phyloP scores from a whole-genome alignment of 2,888 invertebrate species.

The Drosophila kokeensis region DNA sequence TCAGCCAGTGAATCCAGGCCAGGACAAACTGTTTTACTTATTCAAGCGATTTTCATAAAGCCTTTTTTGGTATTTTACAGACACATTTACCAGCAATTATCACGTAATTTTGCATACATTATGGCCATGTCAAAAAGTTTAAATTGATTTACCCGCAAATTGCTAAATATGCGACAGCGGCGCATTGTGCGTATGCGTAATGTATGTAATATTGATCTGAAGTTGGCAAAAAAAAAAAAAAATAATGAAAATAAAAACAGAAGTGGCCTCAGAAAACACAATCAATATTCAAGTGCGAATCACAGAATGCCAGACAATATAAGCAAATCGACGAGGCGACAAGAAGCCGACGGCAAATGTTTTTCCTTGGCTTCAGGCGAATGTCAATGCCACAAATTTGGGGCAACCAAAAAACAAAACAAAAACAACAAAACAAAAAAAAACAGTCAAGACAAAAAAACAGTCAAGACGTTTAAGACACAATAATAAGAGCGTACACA shows the following conservation, averaged over 20 bases:
- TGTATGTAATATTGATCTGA: slow-evolving; percentile 56
- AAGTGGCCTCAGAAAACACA: slow-evolving; percentile 30
- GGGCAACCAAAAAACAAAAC: slow-evolving; percentile 43
- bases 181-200: slow-evolving; percentile 36
- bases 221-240: slow-evolving; percentile 3
- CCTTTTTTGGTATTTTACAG: background rate
- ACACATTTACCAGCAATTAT: slow-evolving; percentile 5
- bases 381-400: slow-evolving; percentile 78
- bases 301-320: slow-evolving; percentile 56
- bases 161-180: slow-evolving; percentile 4
- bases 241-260: slow-evolving; percentile 25
- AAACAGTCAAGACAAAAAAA: slow-evolving; percentile 14
- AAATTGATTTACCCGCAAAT: slow-evolving; percentile 30
- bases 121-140: slow-evolving; percentile 26
- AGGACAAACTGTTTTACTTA: background rate
- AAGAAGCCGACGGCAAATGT: slow-evolving; percentile 73
- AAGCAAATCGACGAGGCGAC: slow-evolving; percentile 44
- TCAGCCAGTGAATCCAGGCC: background rate
- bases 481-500: slow-evolving; percentile 42
- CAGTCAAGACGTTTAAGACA: slow-evolving; percentile 29
- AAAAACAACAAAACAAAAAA: slow-evolving; percentile 5
- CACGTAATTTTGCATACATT: background rate
- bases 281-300: slow-evolving; percentile 55
- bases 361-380: slow-evolving; percentile 79
- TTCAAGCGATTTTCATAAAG: background rate